A percentile compares a stretch with the other conserved stretches of the same genome.
Conservation (phyloP, 2,888 invertebrate species). For the Acanthococcus lagerstroemiae region DNA sequence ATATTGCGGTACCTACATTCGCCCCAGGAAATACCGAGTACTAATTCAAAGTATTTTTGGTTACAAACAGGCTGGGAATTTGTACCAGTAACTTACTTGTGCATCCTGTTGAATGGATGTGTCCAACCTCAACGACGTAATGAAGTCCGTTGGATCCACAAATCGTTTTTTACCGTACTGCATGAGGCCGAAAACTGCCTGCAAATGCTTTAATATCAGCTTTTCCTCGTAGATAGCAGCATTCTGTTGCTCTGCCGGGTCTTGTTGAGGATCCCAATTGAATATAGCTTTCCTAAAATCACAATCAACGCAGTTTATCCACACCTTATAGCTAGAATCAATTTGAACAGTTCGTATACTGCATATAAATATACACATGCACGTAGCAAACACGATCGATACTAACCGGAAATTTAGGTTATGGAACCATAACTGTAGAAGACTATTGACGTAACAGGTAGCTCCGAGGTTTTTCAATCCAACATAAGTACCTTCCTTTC, state of each 20-base stretch:
- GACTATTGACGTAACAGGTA: slow-evolving; percentile 56
- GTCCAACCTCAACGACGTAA: slow-evolving; percentile 49
- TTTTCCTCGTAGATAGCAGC: slow-evolving; percentile 37
- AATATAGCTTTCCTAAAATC: slow-evolving; percentile 47
- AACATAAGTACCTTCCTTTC: slow-evolving; percentile 46
- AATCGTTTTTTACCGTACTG: slow-evolving; percentile 47
- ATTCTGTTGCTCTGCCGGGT: slow-evolving; percentile 41
- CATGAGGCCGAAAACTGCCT: slow-evolving; percentile 51
- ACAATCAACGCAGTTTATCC: slow-evolving; percentile 10
- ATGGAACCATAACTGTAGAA: slow-evolving; percentile 54
- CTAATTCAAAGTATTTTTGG: too few relatives aligned
- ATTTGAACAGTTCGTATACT: neutral
- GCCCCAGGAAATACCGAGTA: too few relatives aligned
- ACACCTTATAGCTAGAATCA: neutral
- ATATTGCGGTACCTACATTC: too few relatives aligned
- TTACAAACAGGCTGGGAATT: too few relatives aligned
- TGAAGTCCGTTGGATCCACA: slow-evolving; percentile 50
- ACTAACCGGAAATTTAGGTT: slow-evolving; percentile 47
- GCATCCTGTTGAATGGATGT: slow-evolving; percentile 54
- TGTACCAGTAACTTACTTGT: slow-evolving; percentile 38
- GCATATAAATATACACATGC: neutral
- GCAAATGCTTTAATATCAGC: slow-evolving; percentile 47
- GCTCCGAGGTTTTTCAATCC: slow-evolving; percentile 55
- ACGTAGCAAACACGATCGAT: neutral
- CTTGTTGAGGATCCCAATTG: slow-evolving; percentile 47